Percentiles rank a stretch among this genome's conserved stretches.
These are phyloP conservation scores for Acrossocheilus wenchowensis DNA, from an alignment of 2,797 vertebrate species.

Conservation along the genomic window DNA sequence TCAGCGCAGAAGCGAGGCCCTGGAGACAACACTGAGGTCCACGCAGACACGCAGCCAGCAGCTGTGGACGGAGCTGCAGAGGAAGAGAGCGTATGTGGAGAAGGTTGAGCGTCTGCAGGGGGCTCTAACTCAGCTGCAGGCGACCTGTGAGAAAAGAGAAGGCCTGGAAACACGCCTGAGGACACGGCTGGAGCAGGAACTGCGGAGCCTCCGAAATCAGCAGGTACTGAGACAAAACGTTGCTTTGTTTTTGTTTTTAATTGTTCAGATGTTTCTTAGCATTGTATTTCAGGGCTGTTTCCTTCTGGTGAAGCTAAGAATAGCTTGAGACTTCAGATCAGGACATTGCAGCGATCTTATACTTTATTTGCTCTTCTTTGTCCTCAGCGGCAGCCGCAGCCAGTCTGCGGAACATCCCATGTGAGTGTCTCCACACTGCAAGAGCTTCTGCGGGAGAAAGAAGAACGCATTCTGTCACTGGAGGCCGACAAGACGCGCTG, in stretches of 20 bases:
- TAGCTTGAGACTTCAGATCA: constrained; percentile 9
- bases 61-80: constrained; percentile 88
- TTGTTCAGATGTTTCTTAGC: background rate
- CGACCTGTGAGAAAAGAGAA: constrained; percentile 95
- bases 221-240: constrained; percentile 80
- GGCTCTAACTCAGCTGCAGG: constrained; percentile 93
- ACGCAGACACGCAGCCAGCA: constrained; percentile 85
- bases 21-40: constrained; percentile 87
- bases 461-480: constrained; percentile 90
- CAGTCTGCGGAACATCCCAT: constrained; percentile 52
- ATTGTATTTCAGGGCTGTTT: background rate
- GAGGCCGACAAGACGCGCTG: constrained; percentile 97
- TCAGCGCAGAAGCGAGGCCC: constrained; percentile 78
- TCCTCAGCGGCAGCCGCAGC: constrained; percentile 74
- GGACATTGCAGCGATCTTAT: background rate
- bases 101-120: constrained; percentile 95
- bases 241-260: background rate
- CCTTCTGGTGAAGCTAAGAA: background rate
- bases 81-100: constrained; percentile 93
- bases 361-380: background rate
- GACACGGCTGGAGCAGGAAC: constrained; percentile 92
- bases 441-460: constrained; percentile 89
- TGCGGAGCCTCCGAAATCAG: constrained; percentile 90
- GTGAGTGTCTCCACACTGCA: constrained; percentile 69
- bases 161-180: constrained; percentile 91